Percentiles rank a stretch among this genome's conserved stretches.
Conservation (phyloP, 2,113 vertebrate genomes). For the Neotoma lepida region DNA sequence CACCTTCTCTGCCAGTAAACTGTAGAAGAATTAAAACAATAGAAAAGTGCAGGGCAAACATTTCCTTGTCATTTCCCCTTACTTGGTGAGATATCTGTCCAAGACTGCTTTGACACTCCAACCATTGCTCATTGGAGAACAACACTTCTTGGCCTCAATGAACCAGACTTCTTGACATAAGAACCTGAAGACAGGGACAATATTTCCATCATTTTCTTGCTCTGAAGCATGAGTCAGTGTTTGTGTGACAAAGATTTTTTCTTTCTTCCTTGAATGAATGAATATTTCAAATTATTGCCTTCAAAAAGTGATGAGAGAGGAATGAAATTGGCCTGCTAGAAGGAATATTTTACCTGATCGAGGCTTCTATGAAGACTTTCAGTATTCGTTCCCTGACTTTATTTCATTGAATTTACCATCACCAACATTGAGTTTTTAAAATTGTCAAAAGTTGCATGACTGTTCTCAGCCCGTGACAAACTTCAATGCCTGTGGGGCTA, state of each 20-base stretch:
- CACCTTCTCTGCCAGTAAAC: background rate
- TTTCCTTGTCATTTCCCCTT: background rate
- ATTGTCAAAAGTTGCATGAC: background rate
- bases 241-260: conserved; percentile 9
- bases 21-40: background rate
- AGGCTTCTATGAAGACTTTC: background rate
- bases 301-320: background rate
- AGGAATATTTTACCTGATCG: background rate
- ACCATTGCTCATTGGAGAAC: background rate
- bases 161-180: background rate
- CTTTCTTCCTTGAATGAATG: background rate
- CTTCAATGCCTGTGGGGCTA: background rate
- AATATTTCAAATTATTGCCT: conserved; percentile 1
- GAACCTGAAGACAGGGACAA: background rate
- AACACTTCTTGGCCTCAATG: background rate
- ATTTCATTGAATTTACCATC: background rate
- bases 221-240: background rate
- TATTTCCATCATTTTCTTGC: background rate
- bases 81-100: background rate
- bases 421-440: background rate
- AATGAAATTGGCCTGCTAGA: background rate
- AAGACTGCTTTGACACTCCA: background rate
- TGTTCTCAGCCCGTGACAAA: background rate
- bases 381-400: background rate
- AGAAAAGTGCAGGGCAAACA: background rate